Evolutionary conservation across 2,113 vertebrate genomes (phyloP), one percentile per base, ranked within the genome.

Genomic region (Pantherophis guttatus): DNA sequence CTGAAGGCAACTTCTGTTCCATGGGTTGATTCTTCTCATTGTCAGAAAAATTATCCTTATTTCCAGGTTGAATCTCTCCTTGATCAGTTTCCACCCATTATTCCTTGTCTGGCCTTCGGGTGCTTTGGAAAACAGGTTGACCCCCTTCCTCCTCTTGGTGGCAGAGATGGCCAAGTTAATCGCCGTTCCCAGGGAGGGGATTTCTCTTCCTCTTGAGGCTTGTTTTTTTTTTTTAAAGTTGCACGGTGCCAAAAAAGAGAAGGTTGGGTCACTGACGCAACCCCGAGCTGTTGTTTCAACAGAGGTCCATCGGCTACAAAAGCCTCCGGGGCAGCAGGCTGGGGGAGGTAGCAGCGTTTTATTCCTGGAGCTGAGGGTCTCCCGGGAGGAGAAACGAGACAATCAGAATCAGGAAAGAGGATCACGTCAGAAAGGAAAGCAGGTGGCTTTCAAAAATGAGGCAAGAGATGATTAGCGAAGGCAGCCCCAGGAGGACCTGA

Each of bases 1-100:
- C 57, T 1, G 1, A 21, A 21, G 55, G 55, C 55, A 55, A 55
- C 55, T 57, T 57, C 19, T 21, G 6, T 57, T 57, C 55, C 55
- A 21, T 0, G 0, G 55, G 17, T 57, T 21, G 57, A 58, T 2
- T 2, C 21, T 15, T 54, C 57, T 58, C 21, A 8, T 6, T 2
- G 57, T 23, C 39, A 39, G 39, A 1, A 39, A 39, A 39, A 1
- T 39, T 39, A 21, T 58, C 57, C 57, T 58, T 24, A 58, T 23
- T 58, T 58, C 21, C 2, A 58, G 57, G 57, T 23, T 23, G 57
- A 23, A 23, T 58, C 57, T 58, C 57, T 58, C 57, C 21, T 58
- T 0, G 7, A 0, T 58, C 57, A 54, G 54, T 54, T 54, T 54
- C 54, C 54, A 54, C 15, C 54, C 54, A 15, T 54, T 54, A 0